phyloP scores from a whole-genome alignment of 2,113 vertebrate species.

The Saccopteryx bilineata region DNA sequence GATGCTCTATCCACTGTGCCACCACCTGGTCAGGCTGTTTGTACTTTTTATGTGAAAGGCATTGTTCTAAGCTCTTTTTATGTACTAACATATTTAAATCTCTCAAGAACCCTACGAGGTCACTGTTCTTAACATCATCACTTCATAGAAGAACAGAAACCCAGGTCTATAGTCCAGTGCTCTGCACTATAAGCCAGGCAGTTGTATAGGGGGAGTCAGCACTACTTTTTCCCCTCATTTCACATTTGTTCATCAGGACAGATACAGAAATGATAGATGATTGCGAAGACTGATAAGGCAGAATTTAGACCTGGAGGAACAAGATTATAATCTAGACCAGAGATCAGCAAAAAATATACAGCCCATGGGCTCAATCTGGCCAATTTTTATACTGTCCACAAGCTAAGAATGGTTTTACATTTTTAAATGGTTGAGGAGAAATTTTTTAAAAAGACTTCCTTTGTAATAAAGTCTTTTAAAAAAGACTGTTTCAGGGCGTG shows the following conservation, averaged over 20 bases:
- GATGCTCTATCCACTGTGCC: too few species aligned
- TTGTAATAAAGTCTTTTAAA: too few species aligned
- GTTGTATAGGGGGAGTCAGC: too few species aligned
- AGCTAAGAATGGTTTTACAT: background rate
- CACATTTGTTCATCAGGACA: background rate
- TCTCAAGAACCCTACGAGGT: background rate
- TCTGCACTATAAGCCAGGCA: background rate
- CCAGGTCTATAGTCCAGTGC: background rate
- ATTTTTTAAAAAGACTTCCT: too few species aligned
- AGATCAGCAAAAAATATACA: background rate
- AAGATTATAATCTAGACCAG: background rate
- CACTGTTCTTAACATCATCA: background rate
- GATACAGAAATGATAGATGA: background rate
- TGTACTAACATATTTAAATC: background rate
- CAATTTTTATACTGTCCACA: background rate
- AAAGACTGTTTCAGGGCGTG: background rate
- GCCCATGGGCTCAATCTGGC: background rate
- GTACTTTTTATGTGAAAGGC: background rate
- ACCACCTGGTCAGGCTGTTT: too few species aligned
- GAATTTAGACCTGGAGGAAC: background rate
- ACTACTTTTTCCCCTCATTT: background rate
- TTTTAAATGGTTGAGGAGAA: background rate
- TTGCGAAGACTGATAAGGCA: background rate
- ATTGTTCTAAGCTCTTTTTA: background rate
- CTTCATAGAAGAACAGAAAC: slow-evolving; percentile 11